A percentile compares a stretch with the other conserved stretches of the same genome.
These are phyloP conservation scores for Hippocampus comes DNA, from an alignment of 2,113 vertebrate genomes.

Conservation along the genomic window DNA sequence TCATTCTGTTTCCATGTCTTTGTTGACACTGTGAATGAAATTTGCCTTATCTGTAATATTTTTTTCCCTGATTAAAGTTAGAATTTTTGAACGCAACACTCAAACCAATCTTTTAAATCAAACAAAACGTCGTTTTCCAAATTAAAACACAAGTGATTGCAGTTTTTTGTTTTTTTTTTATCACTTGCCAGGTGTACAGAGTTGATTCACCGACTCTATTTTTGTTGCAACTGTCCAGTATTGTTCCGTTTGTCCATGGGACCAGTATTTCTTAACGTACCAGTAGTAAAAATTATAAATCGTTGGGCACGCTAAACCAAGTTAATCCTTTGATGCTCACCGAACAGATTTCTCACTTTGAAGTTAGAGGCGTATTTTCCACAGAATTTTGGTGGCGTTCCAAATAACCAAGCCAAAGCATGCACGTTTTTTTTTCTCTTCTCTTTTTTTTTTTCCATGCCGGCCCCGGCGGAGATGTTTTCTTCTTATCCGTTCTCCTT, in stretches of 20 bases:
- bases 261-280: no score
- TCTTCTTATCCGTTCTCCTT: slow-evolving; percentile 4
- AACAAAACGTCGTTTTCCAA: no score
- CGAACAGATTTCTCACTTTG: neutral
- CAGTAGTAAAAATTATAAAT: neutral
- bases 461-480: neutral
- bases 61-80: no score
- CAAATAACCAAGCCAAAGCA: neutral
- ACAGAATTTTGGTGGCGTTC: neutral
- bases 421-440: neutral
- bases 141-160: no score
- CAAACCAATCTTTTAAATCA: no score
- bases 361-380: neutral
- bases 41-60: no score
- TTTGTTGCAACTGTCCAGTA: neutral
- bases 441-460: neutral
- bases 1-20: no score
- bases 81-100: no score
- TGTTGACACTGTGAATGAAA: no score
- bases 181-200: neutral
- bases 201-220: neutral
- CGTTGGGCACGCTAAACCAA: neutral
- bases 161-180: neutral
- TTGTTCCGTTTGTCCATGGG: neutral
- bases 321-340: neutral